phyloP scores from a whole-genome alignment of 1,140 invertebrate genomes.

The Drosophila hydei region DNA sequence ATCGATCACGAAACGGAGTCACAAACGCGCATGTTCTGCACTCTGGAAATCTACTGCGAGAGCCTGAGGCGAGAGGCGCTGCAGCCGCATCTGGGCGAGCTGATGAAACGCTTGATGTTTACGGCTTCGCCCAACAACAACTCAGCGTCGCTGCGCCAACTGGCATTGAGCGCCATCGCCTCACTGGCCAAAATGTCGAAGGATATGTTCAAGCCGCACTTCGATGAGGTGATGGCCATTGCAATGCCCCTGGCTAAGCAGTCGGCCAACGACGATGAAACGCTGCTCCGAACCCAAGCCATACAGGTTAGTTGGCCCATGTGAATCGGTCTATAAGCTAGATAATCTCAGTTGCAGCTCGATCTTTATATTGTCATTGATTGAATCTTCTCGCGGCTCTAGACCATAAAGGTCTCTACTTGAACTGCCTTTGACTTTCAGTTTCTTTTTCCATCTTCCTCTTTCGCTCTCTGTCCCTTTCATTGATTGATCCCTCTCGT shows the following conservation, averaged over 20 bases:
- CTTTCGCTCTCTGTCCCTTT: not conserved
- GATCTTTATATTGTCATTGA: too few relatives aligned
- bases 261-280: not conserved
- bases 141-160: slow-evolving; percentile 13
- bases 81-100: not conserved
- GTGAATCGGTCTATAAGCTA: too few relatives aligned
- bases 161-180: slow-evolving; percentile 17
- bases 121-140: slow-evolving; percentile 8
- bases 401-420: too few relatives aligned
- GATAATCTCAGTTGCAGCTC: too few relatives aligned
- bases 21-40: slow-evolving; percentile 24
- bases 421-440: too few relatives aligned
- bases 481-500: not conserved
- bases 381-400: too few relatives aligned
- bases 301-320: slow-evolving; percentile 22
- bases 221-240: slow-evolving; percentile 9
- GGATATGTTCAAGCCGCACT: not conserved
- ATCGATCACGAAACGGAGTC: not conserved
- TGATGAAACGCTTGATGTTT: slow-evolving; percentile 13
- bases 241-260: not conserved
- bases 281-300: slow-evolving; percentile 16
- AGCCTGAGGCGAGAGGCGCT: slow-evolving; percentile 9
- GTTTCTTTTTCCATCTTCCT: too few relatives aligned
- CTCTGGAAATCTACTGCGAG: slow-evolving; percentile 36
- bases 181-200: slow-evolving; percentile 1